phyloP scores from a whole-genome alignment of 2,888 invertebrate species.

The Oscheius onirici region DNA sequence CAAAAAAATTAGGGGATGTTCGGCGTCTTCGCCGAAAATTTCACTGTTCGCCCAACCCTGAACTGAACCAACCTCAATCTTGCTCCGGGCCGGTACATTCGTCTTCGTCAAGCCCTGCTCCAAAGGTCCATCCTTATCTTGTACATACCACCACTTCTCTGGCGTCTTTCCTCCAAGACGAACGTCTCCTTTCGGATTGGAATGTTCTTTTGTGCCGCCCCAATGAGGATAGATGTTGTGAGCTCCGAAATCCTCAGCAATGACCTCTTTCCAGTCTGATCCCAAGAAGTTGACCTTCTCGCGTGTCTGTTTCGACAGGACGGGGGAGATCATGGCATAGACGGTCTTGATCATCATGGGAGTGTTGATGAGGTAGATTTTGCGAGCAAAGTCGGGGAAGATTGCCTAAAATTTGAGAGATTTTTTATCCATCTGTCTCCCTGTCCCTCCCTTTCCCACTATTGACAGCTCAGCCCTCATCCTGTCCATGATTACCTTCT shows the following conservation, averaged over 20 bases:
- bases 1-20: too few relatives aligned
- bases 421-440: too few relatives aligned
- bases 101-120: constrained; percentile 40
- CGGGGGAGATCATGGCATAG: constrained; percentile 55
- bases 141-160: constrained; percentile 36
- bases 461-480: background rate
- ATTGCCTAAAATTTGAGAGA: constrained; percentile 44
- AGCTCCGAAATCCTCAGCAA: constrained; percentile 50
- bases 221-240: constrained; percentile 55
- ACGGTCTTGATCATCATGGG: constrained; percentile 55
- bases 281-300: constrained; percentile 54
- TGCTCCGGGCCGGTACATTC: constrained; percentile 40
- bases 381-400: constrained; percentile 50
- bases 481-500: background rate
- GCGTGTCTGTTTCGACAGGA: constrained; percentile 52
- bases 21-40: too few relatives aligned
- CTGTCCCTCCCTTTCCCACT: background rate
- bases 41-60: background rate
- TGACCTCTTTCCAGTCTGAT: constrained; percentile 49
- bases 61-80: constrained; percentile 43
- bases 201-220: constrained; percentile 49
- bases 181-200: constrained; percentile 50
- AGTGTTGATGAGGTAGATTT: constrained; percentile 36
- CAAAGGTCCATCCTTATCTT: constrained; percentile 42
- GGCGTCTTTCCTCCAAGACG: constrained; percentile 63